These are phyloP conservation scores for Aldabrachelys gigantea DNA, from an alignment of 2,113 vertebrate genomes.

Conservation along the genomic window DNA sequence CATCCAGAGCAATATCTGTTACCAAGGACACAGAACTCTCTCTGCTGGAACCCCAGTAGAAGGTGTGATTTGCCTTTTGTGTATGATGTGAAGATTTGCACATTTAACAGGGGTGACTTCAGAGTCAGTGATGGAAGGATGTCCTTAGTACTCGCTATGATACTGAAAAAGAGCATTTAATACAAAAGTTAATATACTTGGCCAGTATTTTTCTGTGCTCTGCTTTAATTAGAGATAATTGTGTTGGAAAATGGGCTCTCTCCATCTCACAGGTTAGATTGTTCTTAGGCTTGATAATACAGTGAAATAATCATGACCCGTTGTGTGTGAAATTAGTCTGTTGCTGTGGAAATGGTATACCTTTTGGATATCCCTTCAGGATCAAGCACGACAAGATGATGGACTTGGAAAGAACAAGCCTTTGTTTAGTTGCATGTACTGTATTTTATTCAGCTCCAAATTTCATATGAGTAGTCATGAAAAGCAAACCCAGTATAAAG, in stretches of 20 bases:
- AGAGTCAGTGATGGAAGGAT: background rate
- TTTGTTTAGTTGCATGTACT: background rate
- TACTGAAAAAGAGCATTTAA: background rate
- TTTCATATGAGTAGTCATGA: background rate
- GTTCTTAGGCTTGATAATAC: rapidly evolving
- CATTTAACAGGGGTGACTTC: background rate
- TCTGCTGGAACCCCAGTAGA: conserved; percentile 43
- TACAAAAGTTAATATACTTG: background rate
- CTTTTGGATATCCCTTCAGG: background rate
- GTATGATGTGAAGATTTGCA: conserved; percentile 15
- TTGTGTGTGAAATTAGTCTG: rapidly evolving
- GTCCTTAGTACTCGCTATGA: background rate
- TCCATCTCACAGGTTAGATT: background rate
- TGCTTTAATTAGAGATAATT: background rate
- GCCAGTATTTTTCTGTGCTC: background rate
- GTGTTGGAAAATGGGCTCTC: background rate
- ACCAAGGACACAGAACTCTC: conserved; percentile 45
- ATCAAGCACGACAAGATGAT: background rate
- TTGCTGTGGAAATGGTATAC: background rate
- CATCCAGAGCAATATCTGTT: conserved; percentile 65
- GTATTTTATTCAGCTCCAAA: background rate
- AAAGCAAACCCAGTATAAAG: background rate
- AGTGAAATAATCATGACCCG: background rate
- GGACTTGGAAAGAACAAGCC: background rate
- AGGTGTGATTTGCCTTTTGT: conserved; percentile 21